Conservation (phyloP, 2,797 vertebrate species). For the Bradypodion pumilum region DNA sequence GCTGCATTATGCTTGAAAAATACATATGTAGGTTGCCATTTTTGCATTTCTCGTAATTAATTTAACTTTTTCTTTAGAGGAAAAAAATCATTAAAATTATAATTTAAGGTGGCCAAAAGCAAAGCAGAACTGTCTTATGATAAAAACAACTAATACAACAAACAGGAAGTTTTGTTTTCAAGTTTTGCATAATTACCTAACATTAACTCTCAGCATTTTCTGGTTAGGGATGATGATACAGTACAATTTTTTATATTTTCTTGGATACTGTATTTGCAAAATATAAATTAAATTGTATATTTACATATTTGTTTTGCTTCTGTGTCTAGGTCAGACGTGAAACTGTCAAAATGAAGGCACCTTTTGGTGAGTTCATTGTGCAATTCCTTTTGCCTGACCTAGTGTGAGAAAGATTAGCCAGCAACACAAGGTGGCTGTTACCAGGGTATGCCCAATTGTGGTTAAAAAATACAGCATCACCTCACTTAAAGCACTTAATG, state of each 20-base stretch:
- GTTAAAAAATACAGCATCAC: too few species aligned
- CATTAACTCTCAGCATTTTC: constrained; percentile 18
- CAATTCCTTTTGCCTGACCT: too few species aligned
- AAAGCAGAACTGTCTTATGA: constrained; percentile 53
- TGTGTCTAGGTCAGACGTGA: too few species aligned
- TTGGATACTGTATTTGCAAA: constrained; percentile 27
- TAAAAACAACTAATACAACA: constrained; percentile 39
- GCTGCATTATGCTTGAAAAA: constrained; percentile 46
- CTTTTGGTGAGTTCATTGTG: too few species aligned
- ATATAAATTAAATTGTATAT: constrained; percentile 50
- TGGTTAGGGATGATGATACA: constrained; percentile 24
- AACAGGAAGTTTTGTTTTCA: constrained; percentile 50
- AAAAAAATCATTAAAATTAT: constrained; percentile 42
- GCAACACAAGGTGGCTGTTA: too few species aligned
- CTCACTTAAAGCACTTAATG: too few species aligned
- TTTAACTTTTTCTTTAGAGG: constrained; percentile 39
- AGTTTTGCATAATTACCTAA: constrained; percentile 61
- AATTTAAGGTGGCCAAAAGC: constrained; percentile 60
- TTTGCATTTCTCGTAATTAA: constrained; percentile 50
- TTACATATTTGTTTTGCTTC: too few species aligned
- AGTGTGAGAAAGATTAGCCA: too few species aligned
- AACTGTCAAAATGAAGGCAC: too few species aligned
- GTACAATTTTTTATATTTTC: constrained; percentile 28
- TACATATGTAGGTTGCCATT: background rate
- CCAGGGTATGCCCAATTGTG: too few species aligned